phyloP scores from a whole-genome alignment of 2,888 invertebrate genomes.

The Acrobasis repandana region DNA sequence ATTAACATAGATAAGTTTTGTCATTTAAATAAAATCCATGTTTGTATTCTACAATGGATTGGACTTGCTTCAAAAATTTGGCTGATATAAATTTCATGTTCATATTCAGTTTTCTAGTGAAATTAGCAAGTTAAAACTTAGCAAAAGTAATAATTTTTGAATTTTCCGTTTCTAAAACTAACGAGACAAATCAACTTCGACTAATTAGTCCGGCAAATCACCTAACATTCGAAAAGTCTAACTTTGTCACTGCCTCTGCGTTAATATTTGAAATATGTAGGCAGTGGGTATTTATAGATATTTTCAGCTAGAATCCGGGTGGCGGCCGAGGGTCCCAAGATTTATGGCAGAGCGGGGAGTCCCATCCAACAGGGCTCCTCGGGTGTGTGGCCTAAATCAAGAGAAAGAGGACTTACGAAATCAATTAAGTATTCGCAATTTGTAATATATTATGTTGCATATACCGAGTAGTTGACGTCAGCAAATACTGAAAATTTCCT shows the following conservation, averaged over 20 bases:
- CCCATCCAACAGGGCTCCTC: conserved; percentile 79
- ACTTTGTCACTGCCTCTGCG: conserved; percentile 64
- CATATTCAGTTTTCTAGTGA: too few species aligned
- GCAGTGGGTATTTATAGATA: conserved; percentile 79
- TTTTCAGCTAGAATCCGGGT: conserved; percentile 80
- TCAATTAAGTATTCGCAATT: conserved; percentile 23
- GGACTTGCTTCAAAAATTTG: too few species aligned
- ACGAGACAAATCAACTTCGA: neutral
- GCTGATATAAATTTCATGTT: too few species aligned
- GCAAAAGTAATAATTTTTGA: too few species aligned
- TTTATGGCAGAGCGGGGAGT: conserved; percentile 81
- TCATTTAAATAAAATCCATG: too few species aligned
- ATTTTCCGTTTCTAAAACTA: too few species aligned
- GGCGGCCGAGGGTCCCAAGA: conserved; percentile 81
- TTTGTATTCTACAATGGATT: too few species aligned
- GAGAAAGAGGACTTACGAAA: conserved; percentile 33
- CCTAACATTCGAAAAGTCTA: conserved; percentile 37
- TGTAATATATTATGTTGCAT: too few species aligned
- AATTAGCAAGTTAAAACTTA: too few species aligned
- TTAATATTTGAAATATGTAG: conserved; percentile 81
- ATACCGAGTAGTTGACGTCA: too few species aligned
- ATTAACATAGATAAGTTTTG: too few species aligned
- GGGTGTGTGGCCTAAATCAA: conserved; percentile 40
- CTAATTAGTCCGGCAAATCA: conserved; percentile 2
- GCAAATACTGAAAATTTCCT: too few species aligned